phyloP scores from a whole-genome alignment of 2,888 invertebrate genomes.

The Tyria jacobaeae region DNA sequence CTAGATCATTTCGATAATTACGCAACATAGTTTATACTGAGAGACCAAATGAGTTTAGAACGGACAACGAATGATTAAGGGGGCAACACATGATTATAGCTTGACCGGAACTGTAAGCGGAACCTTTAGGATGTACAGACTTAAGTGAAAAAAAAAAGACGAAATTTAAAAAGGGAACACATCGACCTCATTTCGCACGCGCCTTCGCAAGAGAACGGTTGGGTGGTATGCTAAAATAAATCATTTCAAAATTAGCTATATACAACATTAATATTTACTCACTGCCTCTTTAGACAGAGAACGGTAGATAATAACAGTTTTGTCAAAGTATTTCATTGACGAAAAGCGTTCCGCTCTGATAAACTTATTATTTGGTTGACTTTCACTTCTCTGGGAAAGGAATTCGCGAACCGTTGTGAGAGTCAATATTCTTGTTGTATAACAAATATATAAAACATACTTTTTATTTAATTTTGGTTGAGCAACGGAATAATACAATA shows the following conservation, averaged over 20 bases:
- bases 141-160: slow-evolving; percentile 63
- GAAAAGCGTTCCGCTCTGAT: slow-evolving; percentile 74
- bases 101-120: slow-evolving; percentile 57
- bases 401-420: slow-evolving; percentile 64
- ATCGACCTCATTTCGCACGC: slow-evolving; percentile 77
- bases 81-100: slow-evolving; percentile 30
- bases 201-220: slow-evolving; percentile 71
- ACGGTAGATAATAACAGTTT: slow-evolving; percentile 38
- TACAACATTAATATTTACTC: slow-evolving; percentile 52
- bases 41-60: slow-evolving; percentile 31
- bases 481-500: slow-evolving; percentile 34
- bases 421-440: slow-evolving; percentile 56
- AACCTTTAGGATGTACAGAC: slow-evolving; percentile 41
- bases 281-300: slow-evolving; percentile 38
- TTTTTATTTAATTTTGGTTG: slow-evolving; percentile 31
- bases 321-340: slow-evolving; percentile 59
- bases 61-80: slow-evolving; percentile 29
- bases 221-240: slow-evolving; percentile 71
- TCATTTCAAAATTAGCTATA: slow-evolving; percentile 65
- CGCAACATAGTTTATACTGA: slow-evolving; percentile 23
- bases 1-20: slow-evolving; percentile 13
- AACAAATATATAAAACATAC: slow-evolving; percentile 56
- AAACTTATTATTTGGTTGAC: slow-evolving; percentile 70
- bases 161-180: slow-evolving; percentile 83
- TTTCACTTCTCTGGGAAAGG: slow-evolving; percentile 77